Percentiles rank a stretch among this genome's conserved stretches.
These are phyloP conservation scores for Gonocerus acuteangulatus DNA, from an alignment of 2,888 invertebrate genomes.

Conservation along the genomic window DNA sequence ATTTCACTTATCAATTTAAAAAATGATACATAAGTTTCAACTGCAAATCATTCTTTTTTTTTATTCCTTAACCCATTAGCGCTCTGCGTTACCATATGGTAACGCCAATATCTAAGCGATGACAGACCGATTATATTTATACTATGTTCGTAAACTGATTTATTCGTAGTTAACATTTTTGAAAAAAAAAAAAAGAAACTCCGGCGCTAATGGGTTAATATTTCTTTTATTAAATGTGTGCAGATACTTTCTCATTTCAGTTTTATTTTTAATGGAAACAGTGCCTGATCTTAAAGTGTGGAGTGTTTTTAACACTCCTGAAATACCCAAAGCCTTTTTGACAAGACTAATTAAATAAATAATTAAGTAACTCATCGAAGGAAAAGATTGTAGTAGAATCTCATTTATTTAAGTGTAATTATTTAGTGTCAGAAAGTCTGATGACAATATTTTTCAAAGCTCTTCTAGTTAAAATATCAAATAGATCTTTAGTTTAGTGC, in stretches of 20 bases:
- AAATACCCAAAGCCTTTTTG: constrained; percentile 18
- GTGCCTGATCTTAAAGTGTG: constrained; percentile 15
- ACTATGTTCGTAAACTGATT: too few species aligned
- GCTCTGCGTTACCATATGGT: too few species aligned
- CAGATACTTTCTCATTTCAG: neutral
- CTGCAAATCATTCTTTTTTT: too few species aligned
- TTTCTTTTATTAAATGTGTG: neutral
- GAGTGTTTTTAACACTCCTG: neutral
- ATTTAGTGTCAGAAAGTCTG: too few species aligned
- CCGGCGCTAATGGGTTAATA: too few species aligned
- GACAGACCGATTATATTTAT: too few species aligned
- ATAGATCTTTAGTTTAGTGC: neutral
- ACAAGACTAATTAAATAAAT: constrained; percentile 13
- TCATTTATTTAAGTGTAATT: neutral
- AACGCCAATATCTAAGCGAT: too few species aligned
- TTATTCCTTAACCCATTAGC: too few species aligned
- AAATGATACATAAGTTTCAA: too few species aligned
- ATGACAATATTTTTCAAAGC: neutral
- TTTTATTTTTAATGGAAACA: neutral
- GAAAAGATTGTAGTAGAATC: constrained; percentile 1
- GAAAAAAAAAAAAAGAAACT: too few species aligned
- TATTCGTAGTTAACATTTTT: too few species aligned
- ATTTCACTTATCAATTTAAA: too few species aligned
- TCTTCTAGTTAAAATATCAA: neutral
- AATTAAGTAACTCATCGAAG: constrained; percentile 12